phyloP scores from a whole-genome alignment of 2,797 vertebrate species.

The Pipistrellus pygmaeus region DNA sequence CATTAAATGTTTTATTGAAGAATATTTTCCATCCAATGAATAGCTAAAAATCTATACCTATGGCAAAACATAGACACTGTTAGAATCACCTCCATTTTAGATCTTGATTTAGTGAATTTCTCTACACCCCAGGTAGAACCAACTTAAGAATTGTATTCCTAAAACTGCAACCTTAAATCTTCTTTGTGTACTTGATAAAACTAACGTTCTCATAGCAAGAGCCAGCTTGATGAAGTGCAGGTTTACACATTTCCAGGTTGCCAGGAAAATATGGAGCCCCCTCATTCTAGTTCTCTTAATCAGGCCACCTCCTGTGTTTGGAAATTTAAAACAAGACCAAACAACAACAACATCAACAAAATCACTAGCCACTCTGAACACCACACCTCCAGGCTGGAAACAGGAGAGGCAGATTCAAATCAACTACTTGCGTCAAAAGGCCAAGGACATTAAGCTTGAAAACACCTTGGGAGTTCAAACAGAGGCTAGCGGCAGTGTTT shows the following conservation, averaged over 20 bases:
- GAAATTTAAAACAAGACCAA: slow-evolving; percentile 34
- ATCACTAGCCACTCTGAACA: not conserved
- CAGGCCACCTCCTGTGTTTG: not conserved
- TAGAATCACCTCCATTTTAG: not conserved
- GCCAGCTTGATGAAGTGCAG: no score
- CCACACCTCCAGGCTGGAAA: not conserved
- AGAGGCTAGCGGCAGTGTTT: not conserved
- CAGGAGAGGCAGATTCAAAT: not conserved
- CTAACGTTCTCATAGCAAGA: no score
- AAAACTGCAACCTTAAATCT: not conserved
- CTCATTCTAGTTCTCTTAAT: not conserved
- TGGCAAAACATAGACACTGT: not conserved
- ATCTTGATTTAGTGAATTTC: not conserved
- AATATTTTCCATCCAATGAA: not conserved
- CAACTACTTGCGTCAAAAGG: not conserved
- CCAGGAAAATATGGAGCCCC: not conserved
- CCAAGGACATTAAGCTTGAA: not conserved
- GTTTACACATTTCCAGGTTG: not conserved
- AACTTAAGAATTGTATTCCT: not conserved
- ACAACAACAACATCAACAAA: not conserved
- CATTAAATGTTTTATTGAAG: slow-evolving; percentile 31
- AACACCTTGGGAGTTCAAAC: not conserved
- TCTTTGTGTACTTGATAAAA: not conserved
- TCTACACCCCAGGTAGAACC: not conserved
- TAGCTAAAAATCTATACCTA: not conserved